Conservation (phyloP, 1,140 invertebrate genomes). For the Leptopilina clavipes region DNA sequence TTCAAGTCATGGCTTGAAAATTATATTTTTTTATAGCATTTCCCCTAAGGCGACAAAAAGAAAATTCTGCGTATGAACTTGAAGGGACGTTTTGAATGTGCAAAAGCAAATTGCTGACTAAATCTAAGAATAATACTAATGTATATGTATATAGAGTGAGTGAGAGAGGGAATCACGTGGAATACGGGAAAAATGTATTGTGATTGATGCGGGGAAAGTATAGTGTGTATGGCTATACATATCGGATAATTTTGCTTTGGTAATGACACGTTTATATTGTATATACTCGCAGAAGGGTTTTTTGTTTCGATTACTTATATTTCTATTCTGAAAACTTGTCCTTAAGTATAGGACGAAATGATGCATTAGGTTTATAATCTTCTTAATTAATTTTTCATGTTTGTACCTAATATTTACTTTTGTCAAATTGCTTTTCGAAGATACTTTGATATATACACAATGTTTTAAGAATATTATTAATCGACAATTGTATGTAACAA, state of each 20-base stretch:
- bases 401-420: too few relatives aligned
- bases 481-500: too few relatives aligned
- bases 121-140: neutral
- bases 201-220: slow-evolving; percentile 56
- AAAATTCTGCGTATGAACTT: neutral
- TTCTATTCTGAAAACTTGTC: slow-evolving; percentile 44
- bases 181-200: neutral
- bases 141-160: neutral
- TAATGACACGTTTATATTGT: slow-evolving; percentile 57
- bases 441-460: too few relatives aligned
- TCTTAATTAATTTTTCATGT: too few relatives aligned
- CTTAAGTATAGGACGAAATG: slow-evolving; percentile 50
- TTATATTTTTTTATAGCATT: slow-evolving; percentile 6
- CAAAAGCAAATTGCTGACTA: slow-evolving; percentile 21
- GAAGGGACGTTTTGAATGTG: neutral
- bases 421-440: too few relatives aligned
- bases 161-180: neutral
- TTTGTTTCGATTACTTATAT: slow-evolving; percentile 48
- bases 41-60: neutral
- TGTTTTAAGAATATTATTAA: too few relatives aligned
- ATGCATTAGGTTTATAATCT: too few relatives aligned
- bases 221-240: slow-evolving; percentile 3
- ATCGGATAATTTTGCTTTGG: slow-evolving; percentile 56
- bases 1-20: neutral
- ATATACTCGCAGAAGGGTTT: slow-evolving; percentile 43